Base-by-base conservation (phyloP, 2,888 invertebrate species). In the Belgica antarctica region DNA sequence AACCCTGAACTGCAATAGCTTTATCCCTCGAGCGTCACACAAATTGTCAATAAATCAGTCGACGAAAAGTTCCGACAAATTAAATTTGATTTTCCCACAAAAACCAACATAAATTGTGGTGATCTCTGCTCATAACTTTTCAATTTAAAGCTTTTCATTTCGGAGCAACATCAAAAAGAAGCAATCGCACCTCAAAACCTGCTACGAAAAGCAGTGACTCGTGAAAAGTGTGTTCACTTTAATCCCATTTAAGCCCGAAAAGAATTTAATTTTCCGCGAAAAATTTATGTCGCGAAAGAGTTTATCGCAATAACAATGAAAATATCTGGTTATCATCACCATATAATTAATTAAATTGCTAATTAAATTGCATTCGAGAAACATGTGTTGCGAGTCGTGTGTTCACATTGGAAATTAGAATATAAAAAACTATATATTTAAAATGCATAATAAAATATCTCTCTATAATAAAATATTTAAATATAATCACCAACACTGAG, bases 391-490 rank as follows among this genome's bases (percentile, higher is more conserved):
- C 47, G 25, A 22, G 36, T 31, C 63, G 22, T 41, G 63, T 63
- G 63, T 41, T 41, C 63, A 63, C 47, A 28, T 68, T 68, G 28
- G 24, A 57, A 68, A 68, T 68, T 68, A 68, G 68, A 68, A 68
- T 68, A 68, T 68, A 68, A 68, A 68, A 59, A 66, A 68, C 27
- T 47, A 66, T 66, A 52, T 52, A 68, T 52, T 68, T 68, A 68
- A 66, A 68, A 68, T 68, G 68, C 68, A 68, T 68, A 68, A 68
- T 68, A 68, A 68, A 68, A 59, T 59, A 59, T 68, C 46, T 68
- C 68, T 68, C 27, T 59, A 27, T 25, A 27, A 59, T 27, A 65
- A 65, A 65, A 47, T 68, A 68, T 68, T 68, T 68, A 52, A 57
- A 68, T 68, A 28, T 57, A 15, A 59, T 52, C 68, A 68, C 68